Base-by-base conservation (phyloP, 2,888 invertebrate genomes). In the Leucania comma region DNA sequence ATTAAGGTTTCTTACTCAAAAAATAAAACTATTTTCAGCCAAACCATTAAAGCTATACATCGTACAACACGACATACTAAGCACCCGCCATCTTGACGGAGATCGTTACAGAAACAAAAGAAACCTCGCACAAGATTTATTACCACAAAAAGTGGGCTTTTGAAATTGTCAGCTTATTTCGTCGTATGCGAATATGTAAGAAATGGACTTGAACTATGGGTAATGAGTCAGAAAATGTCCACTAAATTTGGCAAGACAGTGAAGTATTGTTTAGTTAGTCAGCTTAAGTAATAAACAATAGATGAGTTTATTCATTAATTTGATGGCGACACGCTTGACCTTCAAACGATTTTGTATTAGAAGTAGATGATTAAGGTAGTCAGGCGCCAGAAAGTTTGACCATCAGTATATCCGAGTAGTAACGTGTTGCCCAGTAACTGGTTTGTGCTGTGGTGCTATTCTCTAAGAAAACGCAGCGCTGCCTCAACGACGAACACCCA, bases 81-180 rank as follows among this genome's bases (percentile, higher is more conserved):
- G 26, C 72, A 14, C n/a, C 20, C 53, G 50, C 50, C 32, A 58
- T 50, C 61, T 60, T 69, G 64, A 65, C 38, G 58, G 51, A 56
- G 35, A 66, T 68, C 50, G 61, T 62, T 50, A 64, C 14, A 62
- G 29, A 75, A 75, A 72, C 68, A 65, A 71, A 68, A 70, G 61
- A 54, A 48, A 26, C 26, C 56, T 24, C 38, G n/a, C 50, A 50
- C n/a, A 59, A 80, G 79, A 80, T 80, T 80, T 80, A 80, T 75
- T 60, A 35, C 64, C 42, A n/a, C 48, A 80, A 75, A 67, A 73
- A 76, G 57, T 58, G 68, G 29, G 22, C 72, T 68, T 63, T 64
- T 66, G 59, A 68, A 60, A 65, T 64, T 66, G 68, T 68, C 68
- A 68, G 76, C 53, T 68, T 66, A 68, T 66, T 65, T 32, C 20